phyloP scores from a whole-genome alignment of 2,888 invertebrate genomes.

The Agrotis segetum region DNA sequence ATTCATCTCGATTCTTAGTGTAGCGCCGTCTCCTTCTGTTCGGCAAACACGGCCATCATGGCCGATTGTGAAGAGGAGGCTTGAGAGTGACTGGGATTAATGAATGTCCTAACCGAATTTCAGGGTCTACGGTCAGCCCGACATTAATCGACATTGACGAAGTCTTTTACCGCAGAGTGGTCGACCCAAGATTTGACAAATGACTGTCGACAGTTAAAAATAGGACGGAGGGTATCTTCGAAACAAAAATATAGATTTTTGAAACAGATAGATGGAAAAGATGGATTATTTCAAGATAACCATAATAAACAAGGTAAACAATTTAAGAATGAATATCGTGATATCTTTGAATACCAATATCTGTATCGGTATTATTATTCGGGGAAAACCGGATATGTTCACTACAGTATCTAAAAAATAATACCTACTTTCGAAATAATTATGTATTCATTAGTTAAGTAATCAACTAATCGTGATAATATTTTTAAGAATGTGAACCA shows the following conservation, averaged over 20 bases:
- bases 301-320: background rate
- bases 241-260: background rate
- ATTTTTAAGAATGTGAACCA: background rate
- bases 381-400: background rate
- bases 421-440: background rate
- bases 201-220: constrained; percentile 17
- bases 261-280: constrained; percentile 7
- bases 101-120: constrained; percentile 41
- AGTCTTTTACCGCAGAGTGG: constrained; percentile 31
- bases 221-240: constrained; percentile 7
- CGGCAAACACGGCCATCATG: too few relatives aligned
- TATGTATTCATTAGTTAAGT: background rate
- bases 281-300: background rate
- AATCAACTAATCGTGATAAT: too few relatives aligned
- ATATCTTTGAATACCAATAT: background rate
- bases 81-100: constrained; percentile 47
- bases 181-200: constrained; percentile 32
- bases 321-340: background rate
- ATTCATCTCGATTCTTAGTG: too few relatives aligned
- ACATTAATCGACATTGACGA: constrained; percentile 48
- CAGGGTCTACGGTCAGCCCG: constrained; percentile 31
- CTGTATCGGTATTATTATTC: too few relatives aligned
- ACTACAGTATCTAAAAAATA: background rate
- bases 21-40: too few relatives aligned
- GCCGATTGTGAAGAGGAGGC: too few relatives aligned